Base-by-base conservation (phyloP, 2,797 vertebrate species). In the Odontamblyopus lacepedii region DNA sequence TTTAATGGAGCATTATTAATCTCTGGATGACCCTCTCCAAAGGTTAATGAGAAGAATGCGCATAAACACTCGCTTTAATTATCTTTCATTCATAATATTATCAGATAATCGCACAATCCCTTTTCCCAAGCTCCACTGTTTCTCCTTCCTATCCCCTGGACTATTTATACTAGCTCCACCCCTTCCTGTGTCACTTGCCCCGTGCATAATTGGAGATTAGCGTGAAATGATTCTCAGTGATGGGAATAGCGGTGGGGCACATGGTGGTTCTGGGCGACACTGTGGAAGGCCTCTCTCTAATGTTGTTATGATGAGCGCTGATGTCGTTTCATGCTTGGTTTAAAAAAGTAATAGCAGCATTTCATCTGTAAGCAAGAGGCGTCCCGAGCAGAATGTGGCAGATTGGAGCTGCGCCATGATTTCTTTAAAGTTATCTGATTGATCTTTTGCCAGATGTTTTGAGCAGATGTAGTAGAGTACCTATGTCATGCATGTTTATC, bases 311-410 rank as follows among this genome's bases (percentile, higher is more conserved):
- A 89, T 85, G 81, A 86, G 79, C 75, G 85, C 76, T 73, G 72
- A 83, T 77, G 76, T 83, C 80, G 84, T 90, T 90, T 89, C 87
- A 87, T 78, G 85, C 59, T 79, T 78, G 79, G 79, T 81, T 83
- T 81, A 78, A 87, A 80, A 89, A 85, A 81, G 66, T 73, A 87
- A 87, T 87, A 67, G 82, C 78, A 80, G 62, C 53, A 64, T 82
- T 87, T 85, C 57, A 79, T 84, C 67, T 64, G 76, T 38, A 44
- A 76, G 30, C 32, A 5, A 76, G 78, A 73, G 50, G 70, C 74
- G 51, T 86, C 82, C 74, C 53, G 60, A 69, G 73, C 68, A 72
- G 74, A 73, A 74, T 80, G 67, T 73, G 72, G 63, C 69, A 70
- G 75, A 84, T 78, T 77, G 32, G 13, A 79, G 56, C 69, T 75